phyloP scores from a whole-genome alignment of 2,888 invertebrate genomes.

The Brachylomia viminalis region DNA sequence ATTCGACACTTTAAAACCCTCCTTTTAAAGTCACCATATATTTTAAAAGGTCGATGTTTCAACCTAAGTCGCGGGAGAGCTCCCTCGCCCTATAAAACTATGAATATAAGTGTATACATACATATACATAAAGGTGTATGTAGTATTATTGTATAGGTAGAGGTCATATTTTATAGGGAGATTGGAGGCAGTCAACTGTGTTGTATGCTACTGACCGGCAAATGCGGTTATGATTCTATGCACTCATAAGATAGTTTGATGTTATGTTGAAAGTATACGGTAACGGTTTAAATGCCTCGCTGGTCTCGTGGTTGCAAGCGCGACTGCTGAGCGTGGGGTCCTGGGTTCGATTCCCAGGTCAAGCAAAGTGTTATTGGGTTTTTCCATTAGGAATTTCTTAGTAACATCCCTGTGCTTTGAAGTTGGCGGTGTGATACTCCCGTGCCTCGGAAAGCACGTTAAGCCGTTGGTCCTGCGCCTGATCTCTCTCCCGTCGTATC shows the following conservation, averaged over 20 bases:
- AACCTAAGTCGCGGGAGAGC: constrained; percentile 9
- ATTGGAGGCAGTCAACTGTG: constrained; percentile 45
- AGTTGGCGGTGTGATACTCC: too few species aligned
- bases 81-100: constrained; percentile 26
- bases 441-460: too few species aligned
- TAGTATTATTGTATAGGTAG: neutral
- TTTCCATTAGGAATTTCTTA: too few species aligned
- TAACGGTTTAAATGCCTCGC: too few species aligned
- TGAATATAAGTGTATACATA: neutral
- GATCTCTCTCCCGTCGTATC: too few species aligned
- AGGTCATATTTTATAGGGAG: constrained; percentile 46
- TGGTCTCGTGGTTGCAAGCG: too few species aligned
- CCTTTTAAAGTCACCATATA: constrained; percentile 26
- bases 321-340: too few species aligned
- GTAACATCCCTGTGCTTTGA: too few species aligned
- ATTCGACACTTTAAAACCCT: constrained; percentile 23
- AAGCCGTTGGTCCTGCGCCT: too few species aligned
- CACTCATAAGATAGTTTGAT: constrained; percentile 34
- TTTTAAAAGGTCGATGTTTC: constrained; percentile 50
- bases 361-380: too few species aligned
- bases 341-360: too few species aligned
- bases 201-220: constrained; percentile 54
- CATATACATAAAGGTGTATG: neutral
- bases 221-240: constrained; percentile 45
- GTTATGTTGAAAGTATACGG: constrained; percentile 1